Conservation (phyloP, 2,888 invertebrate genomes). For the Mellilla xanthometata region DNA sequence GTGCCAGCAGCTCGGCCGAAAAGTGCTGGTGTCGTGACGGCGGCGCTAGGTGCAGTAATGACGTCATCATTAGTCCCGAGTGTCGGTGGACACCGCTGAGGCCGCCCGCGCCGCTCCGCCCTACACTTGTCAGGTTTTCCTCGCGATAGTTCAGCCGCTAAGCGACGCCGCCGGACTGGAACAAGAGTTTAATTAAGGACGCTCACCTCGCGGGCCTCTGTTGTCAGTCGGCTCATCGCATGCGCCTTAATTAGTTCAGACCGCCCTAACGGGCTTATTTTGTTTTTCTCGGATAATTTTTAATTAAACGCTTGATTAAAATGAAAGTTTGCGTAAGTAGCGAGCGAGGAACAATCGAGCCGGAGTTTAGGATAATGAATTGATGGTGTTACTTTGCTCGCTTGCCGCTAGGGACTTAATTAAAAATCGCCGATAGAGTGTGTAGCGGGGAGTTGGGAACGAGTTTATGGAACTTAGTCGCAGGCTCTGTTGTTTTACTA, state of each 20-base stretch:
- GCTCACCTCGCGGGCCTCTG: slow-evolving; percentile 71
- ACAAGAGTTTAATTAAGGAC: slow-evolving; percentile 76
- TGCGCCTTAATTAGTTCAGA: slow-evolving; percentile 81
- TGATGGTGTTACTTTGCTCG: slow-evolving; percentile 81
- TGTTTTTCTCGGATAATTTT: slow-evolving; percentile 83
- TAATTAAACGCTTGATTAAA: slow-evolving; percentile 83
- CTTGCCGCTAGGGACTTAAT: slow-evolving; percentile 79
- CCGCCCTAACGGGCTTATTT: slow-evolving; percentile 82
- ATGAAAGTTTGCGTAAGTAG: slow-evolving; percentile 83
- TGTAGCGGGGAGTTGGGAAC: slow-evolving; percentile 78
- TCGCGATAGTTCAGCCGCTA: slow-evolving; percentile 63
- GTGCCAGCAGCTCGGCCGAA: too few relatives aligned
- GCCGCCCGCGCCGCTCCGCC: slow-evolving; percentile 34
- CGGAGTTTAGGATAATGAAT: slow-evolving; percentile 83
- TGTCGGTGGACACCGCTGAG: slow-evolving; percentile 30
- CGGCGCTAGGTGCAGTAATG: slow-evolving; percentile 34
- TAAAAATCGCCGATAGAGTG: slow-evolving; percentile 83
- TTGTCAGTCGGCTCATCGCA: slow-evolving; percentile 74
- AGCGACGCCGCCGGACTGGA: slow-evolving; percentile 67
- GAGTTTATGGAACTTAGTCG: slow-evolving; percentile 79
- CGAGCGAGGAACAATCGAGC: slow-evolving; percentile 81
- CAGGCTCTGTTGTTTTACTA: slow-evolving; percentile 78
- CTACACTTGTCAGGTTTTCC: slow-evolving; percentile 63
- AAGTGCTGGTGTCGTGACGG: too few relatives aligned
- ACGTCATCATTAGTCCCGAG: slow-evolving; percentile 35